Evolutionary conservation across 2,888 invertebrate genomes (phyloP).

Genomic region (Heliconius sara): DNA sequence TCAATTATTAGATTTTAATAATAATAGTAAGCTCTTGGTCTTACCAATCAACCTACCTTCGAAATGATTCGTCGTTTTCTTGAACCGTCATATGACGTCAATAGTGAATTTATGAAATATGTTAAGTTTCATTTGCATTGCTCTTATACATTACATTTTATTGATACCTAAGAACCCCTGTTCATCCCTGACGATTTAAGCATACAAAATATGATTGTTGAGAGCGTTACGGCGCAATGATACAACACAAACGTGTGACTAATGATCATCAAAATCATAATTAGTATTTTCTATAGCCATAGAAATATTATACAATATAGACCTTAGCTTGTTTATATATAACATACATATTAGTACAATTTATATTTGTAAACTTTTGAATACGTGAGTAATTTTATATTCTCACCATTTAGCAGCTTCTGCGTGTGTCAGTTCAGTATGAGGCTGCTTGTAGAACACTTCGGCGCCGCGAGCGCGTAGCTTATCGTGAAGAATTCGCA

Average conservation of each 20-base stretch:
- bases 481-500: constrained; percentile 59
- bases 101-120: no score
- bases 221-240: no score
- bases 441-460: constrained; percentile 64
- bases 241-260: no score
- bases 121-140: no score
- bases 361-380: neutral
- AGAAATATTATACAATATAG: neutral
- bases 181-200: neutral
- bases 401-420: constrained; percentile 65
- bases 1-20: neutral
- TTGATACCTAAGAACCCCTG: no score
- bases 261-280: no score
- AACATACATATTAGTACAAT: neutral
- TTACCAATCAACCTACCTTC: no score
- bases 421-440: constrained; percentile 60
- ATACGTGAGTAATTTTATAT: neutral
- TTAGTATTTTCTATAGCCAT: no score
- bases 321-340: neutral
- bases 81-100: no score
- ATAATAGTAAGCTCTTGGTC: no score
- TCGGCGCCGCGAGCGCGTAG: constrained; percentile 61
- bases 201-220: constrained; percentile 1
- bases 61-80: no score
- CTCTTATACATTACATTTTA: no score